phyloP scores from a whole-genome alignment of 2,113 vertebrate genomes.

The Toxotes jaculatrix region DNA sequence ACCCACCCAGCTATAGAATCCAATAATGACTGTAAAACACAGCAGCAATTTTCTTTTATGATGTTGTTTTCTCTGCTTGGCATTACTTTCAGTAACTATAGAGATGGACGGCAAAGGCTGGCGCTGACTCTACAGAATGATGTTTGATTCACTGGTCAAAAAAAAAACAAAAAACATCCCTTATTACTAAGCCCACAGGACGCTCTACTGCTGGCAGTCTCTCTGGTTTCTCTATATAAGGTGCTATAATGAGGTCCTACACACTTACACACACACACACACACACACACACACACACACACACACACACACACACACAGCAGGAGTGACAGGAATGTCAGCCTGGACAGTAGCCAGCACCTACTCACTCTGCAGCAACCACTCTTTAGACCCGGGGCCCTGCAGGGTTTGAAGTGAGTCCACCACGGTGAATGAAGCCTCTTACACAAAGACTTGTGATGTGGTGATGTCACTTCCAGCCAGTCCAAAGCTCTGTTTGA shows the following conservation, averaged over 20 bases:
- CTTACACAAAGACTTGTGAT: constrained; percentile 65
- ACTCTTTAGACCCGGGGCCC: constrained; percentile 16
- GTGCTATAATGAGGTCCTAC: constrained; percentile 42
- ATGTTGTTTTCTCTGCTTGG: constrained; percentile 72
- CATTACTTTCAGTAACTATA: constrained; percentile 70
- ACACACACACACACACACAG: constrained; percentile 34
- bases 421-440: constrained; percentile 42
- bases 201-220: background rate
- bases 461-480: constrained; percentile 70
- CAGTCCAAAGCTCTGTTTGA: constrained; percentile 54
- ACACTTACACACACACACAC: constrained; percentile 33
- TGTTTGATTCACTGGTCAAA: constrained; percentile 20
- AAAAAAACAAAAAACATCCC: background rate
- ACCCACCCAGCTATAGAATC: constrained; percentile 73
- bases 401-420: constrained; percentile 49
- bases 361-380: constrained; percentile 44
- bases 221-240: constrained; percentile 55
- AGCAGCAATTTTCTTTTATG: constrained; percentile 75
- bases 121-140: constrained; percentile 3
- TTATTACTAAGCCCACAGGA: constrained; percentile 29
- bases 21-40: constrained; percentile 77
- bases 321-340: constrained; percentile 51
- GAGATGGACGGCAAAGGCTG: constrained; percentile 50
- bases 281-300: constrained; percentile 43
- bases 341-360: constrained; percentile 63